Conservation (phyloP, 2,888 invertebrate genomes). For the Siphonodentalium dalli region DNA sequence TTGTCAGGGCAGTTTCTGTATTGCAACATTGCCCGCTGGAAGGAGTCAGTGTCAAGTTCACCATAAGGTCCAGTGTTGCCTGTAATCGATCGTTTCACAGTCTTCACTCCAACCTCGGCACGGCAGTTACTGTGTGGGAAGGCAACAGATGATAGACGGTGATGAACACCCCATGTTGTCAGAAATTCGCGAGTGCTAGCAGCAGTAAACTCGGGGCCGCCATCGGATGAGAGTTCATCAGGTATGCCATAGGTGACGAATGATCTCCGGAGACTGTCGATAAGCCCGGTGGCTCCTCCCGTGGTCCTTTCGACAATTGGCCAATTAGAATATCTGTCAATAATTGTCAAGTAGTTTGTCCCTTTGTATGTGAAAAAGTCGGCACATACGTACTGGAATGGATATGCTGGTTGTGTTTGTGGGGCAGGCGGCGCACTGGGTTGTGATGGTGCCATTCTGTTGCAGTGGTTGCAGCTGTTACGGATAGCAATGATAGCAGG, state of each 20-base stretch:
- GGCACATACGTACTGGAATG: slow-evolving; percentile 26
- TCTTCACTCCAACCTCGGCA: slow-evolving; percentile 31
- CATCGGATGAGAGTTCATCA: slow-evolving; percentile 29
- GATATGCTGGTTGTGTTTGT: slow-evolving; percentile 19
- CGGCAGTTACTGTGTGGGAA: slow-evolving; percentile 30
- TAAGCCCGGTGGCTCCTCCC: slow-evolving; percentile 23
- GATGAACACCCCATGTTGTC: slow-evolving; percentile 24
- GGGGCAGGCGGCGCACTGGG: slow-evolving; percentile 24
- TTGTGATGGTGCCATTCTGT: slow-evolving; percentile 27
- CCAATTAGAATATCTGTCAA: slow-evolving; percentile 32
- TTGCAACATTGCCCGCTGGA: slow-evolving; percentile 28
- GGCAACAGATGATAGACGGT: slow-evolving; percentile 28
- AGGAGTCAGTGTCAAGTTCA: slow-evolving; percentile 22
- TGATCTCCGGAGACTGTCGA: slow-evolving; percentile 20
- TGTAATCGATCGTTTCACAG: slow-evolving; percentile 30
- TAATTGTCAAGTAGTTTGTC: slow-evolving; percentile 28
- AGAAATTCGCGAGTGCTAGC: slow-evolving; percentile 26
- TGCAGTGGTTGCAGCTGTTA: slow-evolving; percentile 22
- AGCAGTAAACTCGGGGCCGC: slow-evolving; percentile 30
- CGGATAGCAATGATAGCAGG: slow-evolving; percentile 15
- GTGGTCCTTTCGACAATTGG: slow-evolving; percentile 23
- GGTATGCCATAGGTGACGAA: slow-evolving; percentile 34
- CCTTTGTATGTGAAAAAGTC: slow-evolving; percentile 28
- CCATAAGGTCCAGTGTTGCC: slow-evolving; percentile 24
- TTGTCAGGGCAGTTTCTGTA: slow-evolving; percentile 29